phyloP scores from a whole-genome alignment of 2,113 vertebrate species.

The Megaceryle torquata region DNA sequence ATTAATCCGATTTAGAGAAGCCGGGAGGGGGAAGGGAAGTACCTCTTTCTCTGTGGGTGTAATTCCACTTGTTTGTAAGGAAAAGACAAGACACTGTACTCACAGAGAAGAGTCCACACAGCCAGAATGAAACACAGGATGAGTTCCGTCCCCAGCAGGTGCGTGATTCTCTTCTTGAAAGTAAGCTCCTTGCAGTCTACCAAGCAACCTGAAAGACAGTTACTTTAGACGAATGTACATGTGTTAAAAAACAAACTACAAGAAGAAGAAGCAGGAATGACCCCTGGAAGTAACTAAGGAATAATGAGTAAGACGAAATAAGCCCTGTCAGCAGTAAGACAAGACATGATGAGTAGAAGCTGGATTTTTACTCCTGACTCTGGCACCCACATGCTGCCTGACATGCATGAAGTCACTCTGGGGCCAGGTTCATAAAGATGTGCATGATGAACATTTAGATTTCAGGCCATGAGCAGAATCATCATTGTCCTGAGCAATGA shows the following conservation, averaged over 20 bases:
- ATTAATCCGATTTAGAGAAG: background rate
- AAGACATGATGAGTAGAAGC: background rate
- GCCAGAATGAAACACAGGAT: background rate
- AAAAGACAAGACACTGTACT: background rate
- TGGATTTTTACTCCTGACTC: background rate
- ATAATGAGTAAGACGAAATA: background rate
- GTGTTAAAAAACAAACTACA: background rate
- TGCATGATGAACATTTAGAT: background rate
- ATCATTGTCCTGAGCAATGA: background rate
- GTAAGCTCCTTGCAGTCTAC: rapidly evolving
- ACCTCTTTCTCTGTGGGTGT: background rate
- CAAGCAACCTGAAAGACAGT: background rate
- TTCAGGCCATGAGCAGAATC: background rate
- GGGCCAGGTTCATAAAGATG: background rate
- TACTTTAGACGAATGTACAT: background rate
- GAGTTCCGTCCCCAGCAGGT: background rate
- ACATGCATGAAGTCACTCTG: background rate
- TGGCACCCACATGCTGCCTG: too few relatives aligned
- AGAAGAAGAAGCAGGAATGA: background rate
- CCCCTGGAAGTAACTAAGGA: background rate
- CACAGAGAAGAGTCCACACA: background rate
- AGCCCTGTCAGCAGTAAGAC: background rate
- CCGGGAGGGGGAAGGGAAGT: background rate
- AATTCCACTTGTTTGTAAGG: background rate
- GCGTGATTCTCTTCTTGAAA: background rate